Percentiles rank a stretch among this genome's conserved stretches.
phyloP scores from a whole-genome alignment of 2,888 invertebrate species.

The Flabesymbios commensalis region DNA sequence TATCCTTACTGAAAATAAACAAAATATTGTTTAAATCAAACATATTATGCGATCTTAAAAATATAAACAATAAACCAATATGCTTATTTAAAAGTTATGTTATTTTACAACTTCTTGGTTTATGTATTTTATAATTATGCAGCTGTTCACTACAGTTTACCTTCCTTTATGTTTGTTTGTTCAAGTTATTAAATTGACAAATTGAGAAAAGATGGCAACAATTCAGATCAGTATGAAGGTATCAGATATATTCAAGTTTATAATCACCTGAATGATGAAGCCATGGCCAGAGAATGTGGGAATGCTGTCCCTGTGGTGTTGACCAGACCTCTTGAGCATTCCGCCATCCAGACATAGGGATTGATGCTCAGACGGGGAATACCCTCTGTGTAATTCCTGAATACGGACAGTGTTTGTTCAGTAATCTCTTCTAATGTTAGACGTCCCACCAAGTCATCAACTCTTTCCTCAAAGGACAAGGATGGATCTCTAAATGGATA shows the following conservation, averaged over 20 bases:
- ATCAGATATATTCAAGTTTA: background rate
- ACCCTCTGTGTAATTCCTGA: constrained; percentile 41
- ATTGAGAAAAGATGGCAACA: no score
- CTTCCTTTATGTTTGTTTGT: background rate
- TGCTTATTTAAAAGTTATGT: background rate
- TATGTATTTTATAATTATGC: no score
- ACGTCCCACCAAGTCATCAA: constrained; percentile 48
- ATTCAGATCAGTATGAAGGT: background rate
- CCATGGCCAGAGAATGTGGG: constrained; percentile 53
- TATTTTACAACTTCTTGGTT: no score
- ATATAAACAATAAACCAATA: background rate
- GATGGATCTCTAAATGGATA: constrained; percentile 53
- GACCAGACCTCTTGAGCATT: constrained; percentile 54
- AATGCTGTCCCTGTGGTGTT: constrained; percentile 50
- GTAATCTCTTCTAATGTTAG: constrained; percentile 47
- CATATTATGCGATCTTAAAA: no score
- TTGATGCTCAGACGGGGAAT: constrained; percentile 46
- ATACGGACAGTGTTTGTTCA: constrained; percentile 20
- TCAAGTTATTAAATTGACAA: no score
- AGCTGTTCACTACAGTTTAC: no score
- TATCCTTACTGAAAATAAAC: constrained; percentile 4
- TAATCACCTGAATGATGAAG: constrained; percentile 53
- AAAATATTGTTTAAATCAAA: no score
- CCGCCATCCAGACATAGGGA: constrained; percentile 52
- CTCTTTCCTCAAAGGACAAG: constrained; percentile 48